Conservation (phyloP, 2,888 invertebrate species). For the Pecten maximus region DNA sequence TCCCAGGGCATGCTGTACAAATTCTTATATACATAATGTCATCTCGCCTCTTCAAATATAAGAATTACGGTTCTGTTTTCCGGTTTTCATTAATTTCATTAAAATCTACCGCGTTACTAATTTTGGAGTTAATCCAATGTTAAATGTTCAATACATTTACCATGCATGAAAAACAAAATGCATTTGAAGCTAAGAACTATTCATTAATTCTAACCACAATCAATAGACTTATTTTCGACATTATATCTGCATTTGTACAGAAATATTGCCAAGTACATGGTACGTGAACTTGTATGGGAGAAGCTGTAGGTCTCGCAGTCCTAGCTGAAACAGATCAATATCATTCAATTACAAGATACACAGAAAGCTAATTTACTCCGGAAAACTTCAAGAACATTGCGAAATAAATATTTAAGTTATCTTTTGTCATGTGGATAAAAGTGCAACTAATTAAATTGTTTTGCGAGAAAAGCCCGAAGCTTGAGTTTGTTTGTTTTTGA, state of each 20-base stretch:
- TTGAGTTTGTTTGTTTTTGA: neutral
- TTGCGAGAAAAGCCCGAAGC: neutral
- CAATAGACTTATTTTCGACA: neutral
- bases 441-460: neutral
- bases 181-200: neutral
- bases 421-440: neutral
- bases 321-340: neutral
- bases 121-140: neutral
- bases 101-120: too few species aligned
- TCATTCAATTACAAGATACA: neutral
- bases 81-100: too few species aligned
- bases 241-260: neutral
- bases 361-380: conserved; percentile 1
- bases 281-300: neutral
- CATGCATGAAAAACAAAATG: neutral
- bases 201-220: neutral
- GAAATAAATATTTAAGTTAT: conserved; percentile 20
- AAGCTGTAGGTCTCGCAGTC: neutral
- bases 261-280: neutral
- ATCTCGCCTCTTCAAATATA: too few species aligned
- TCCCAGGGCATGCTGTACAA: too few species aligned
- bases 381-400: neutral
- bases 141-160: neutral
- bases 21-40: too few species aligned
- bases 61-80: too few species aligned